Evolutionary conservation across 2,888 invertebrate species (phyloP).

Genomic region (Epinotia nisella): DNA sequence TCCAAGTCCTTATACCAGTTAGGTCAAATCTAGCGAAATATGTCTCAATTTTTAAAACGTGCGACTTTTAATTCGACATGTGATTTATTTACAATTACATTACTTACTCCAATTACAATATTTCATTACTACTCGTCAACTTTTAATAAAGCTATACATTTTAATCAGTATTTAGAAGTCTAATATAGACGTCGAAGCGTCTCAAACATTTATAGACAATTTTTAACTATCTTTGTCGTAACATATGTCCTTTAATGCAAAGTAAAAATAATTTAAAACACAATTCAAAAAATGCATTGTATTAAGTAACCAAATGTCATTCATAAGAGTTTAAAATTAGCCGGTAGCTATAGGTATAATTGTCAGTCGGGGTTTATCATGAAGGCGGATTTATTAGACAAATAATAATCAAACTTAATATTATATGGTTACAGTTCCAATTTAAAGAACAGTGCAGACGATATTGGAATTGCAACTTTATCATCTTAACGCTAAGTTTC

Average conservation of each 20-base stretch:
- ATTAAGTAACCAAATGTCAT: neutral
- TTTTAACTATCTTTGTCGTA: neutral
- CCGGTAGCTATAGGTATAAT: too few species aligned
- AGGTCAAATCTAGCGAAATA: too few species aligned
- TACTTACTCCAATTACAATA: conserved; percentile 28
- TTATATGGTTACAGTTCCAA: neutral
- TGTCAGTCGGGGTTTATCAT: neutral
- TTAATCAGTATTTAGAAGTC: conserved; percentile 6
- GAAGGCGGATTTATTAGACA: neutral
- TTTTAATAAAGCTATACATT: conserved; percentile 40
- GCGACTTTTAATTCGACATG: conserved; percentile 16
- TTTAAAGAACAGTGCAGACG: neutral
- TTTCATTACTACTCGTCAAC: conserved; percentile 34
- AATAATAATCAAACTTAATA: neutral
- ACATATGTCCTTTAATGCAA: neutral
- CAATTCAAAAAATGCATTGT: neutral
- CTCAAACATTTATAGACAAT: neutral
- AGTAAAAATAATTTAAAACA: conserved; percentile 1
- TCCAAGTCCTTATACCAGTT: neutral
- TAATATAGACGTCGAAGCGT: neutral
- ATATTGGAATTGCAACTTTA: neutral
- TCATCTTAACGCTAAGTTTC: neutral
- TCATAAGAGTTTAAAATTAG: neutral
- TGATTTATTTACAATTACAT: conserved; percentile 32
- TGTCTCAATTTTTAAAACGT: neutral